A percentile compares a stretch with the other conserved stretches of the same genome.
Conservation (phyloP, 23 tunicate species). For the Diplosoma virens region DNA sequence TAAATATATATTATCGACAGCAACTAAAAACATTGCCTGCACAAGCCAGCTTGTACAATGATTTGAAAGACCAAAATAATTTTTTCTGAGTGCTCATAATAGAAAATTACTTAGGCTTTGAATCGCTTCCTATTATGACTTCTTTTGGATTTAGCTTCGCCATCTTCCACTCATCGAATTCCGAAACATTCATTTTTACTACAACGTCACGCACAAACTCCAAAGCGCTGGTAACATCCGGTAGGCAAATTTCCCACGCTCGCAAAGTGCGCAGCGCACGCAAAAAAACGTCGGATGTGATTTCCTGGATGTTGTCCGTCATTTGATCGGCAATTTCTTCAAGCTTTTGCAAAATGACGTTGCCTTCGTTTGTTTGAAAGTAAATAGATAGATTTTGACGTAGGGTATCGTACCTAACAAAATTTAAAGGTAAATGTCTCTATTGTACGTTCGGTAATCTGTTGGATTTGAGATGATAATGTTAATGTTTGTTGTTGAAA, state of each 20-base stretch:
- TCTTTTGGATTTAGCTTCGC: slow-evolving; percentile 32
- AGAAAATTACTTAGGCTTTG: neutral
- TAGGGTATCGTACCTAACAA: slow-evolving; percentile 38
- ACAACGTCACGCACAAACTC: slow-evolving; percentile 55
- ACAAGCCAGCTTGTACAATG: too few species aligned
- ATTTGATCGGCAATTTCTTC: slow-evolving; percentile 19
- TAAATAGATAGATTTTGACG: slow-evolving; percentile 31
- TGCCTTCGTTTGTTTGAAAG: slow-evolving; percentile 25
- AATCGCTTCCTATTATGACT: slow-evolving; percentile 24
- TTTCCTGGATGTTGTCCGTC: neutral
- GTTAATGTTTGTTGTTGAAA: too few species aligned
- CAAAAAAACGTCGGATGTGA: slow-evolving; percentile 67
- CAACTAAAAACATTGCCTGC: too few species aligned
- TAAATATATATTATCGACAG: too few species aligned
- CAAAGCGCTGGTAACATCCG: slow-evolving; percentile 76
- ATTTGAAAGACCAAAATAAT: too few species aligned
- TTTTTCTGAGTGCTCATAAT: too few species aligned
- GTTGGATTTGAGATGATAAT: too few species aligned
- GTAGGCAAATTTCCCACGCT: slow-evolving; percentile 74
- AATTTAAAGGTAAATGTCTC: too few species aligned
- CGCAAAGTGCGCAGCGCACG: slow-evolving; percentile 43
- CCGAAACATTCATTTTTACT: slow-evolving; percentile 35
- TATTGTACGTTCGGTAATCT: too few species aligned
- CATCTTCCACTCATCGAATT: slow-evolving; percentile 56
- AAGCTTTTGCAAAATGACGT: slow-evolving; percentile 33